These are phyloP conservation scores for Oostethus manadensis DNA, from an alignment of 2,113 vertebrate genomes.

Conservation along the genomic window DNA sequence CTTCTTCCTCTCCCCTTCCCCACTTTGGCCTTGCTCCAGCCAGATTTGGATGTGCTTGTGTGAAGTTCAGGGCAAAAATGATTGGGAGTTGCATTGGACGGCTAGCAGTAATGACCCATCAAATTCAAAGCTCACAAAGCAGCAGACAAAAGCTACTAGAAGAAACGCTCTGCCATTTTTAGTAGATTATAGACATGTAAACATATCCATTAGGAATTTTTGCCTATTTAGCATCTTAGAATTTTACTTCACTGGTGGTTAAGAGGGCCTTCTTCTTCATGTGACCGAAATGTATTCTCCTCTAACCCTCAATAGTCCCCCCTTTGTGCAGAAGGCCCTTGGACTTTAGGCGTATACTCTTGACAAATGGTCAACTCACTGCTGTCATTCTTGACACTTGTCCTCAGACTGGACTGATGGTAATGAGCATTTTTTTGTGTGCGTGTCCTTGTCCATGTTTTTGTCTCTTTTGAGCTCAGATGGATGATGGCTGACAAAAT, in stretches of 20 bases:
- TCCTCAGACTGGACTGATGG: background rate
- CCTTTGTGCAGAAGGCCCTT: slow-evolving; percentile 25
- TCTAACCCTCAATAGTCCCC: slow-evolving; percentile 48
- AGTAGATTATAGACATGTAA: background rate
- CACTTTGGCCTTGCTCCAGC: slow-evolving; percentile 62
- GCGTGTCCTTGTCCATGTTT: slow-evolving; percentile 45
- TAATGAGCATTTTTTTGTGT: background rate
- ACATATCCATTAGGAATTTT: background rate
- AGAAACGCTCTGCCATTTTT: too few relatives aligned
- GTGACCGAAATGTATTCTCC: slow-evolving; percentile 55
- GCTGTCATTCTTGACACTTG: slow-evolving; percentile 32
- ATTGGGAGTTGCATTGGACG: slow-evolving; percentile 20
- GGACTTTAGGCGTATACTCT: slow-evolving; percentile 31
- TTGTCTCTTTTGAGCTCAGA: slow-evolving; percentile 8
- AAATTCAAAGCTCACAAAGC: too few relatives aligned
- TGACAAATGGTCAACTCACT: slow-evolving; percentile 51
- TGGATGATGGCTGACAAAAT: slow-evolving; percentile 9
- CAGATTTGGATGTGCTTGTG: slow-evolving; percentile 23
- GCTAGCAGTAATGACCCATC: slow-evolving; percentile 12
- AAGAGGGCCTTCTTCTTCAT: slow-evolving; percentile 63
- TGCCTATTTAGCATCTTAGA: slow-evolving; percentile 41
- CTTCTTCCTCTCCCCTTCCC: slow-evolving; percentile 58
- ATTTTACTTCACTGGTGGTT: slow-evolving; percentile 67
- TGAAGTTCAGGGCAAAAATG: slow-evolving; percentile 6
- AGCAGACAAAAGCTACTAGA: too few relatives aligned